Base-by-base conservation (phyloP, 2,888 invertebrate species). In the Creontiades dilutus region DNA sequence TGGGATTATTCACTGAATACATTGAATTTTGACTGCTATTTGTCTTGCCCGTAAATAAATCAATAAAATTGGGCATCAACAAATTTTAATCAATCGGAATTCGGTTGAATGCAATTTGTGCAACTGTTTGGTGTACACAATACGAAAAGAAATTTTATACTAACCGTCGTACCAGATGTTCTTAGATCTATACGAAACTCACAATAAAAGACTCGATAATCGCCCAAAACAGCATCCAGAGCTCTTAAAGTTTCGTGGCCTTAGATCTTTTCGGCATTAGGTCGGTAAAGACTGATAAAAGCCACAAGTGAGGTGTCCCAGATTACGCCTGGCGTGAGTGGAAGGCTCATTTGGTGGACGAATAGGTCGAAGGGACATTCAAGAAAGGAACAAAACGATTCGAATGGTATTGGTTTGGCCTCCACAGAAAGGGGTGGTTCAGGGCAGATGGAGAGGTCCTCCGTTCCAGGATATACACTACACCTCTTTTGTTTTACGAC, bases 401-500 rank as follows among this genome's bases (percentile, higher is more conserved):
- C 78, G 78, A 46, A 27, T 78, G 46, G 78, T 46, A 78, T 78
- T 78, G 78, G 78, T 78, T 78, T 47, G 37, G 16, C 47, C 46
- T 19, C 37, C 5, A 19, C 68, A 12, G 68, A 68, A 68, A 78
- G 28, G 78, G 78, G 46, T 78, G 12, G 78, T 9, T 19, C 46
- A 4, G 78, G 46, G 78, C 78, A 78, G 78, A 78, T 78, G 78
- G 78, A 61, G 61, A 68, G 78, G 78, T 78, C 78, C 78, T 78
- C 28, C 78, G 14, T 78, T 46, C 78, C 78, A 78, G 78, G 78
- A 78, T 78, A 78, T 78, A 78, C 78, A 78, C 78, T 78, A 78
- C 78, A 78, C 78, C 78, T 78, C 78, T 78, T 78, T 78, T 78
- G 78, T 78, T 78, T 78, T 78, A 78, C 78, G 78, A 78, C 78